These are phyloP conservation scores for Aspidiotus destructor DNA, from an alignment of 2,888 invertebrate genomes.

Conservation along the genomic window DNA sequence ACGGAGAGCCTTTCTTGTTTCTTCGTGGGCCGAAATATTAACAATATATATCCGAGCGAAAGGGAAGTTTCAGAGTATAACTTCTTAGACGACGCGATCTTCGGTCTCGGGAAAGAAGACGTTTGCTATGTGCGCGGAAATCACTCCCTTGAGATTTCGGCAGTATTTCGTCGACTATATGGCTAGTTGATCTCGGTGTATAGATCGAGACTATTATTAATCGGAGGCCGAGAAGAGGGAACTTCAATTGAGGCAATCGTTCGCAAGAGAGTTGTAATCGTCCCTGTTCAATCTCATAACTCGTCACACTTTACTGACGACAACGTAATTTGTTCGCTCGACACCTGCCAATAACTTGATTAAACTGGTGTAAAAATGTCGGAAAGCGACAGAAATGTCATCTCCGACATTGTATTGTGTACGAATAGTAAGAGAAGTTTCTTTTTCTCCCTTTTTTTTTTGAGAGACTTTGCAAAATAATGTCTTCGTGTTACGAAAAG, in stretches of 20 bases:
- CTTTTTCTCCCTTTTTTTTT: no score
- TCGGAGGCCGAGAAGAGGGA: conserved; percentile 14
- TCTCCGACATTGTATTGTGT: no score
- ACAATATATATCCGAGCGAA: conserved; percentile 20
- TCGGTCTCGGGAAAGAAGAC: no score
- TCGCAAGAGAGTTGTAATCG: conserved; percentile 25
- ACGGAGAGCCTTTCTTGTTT: no score
- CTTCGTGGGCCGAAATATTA: neutral
- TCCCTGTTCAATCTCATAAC: conserved; percentile 26
- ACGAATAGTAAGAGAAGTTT: no score
- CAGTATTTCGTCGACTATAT: conserved; percentile 5
- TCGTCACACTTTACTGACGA: conserved; percentile 11
- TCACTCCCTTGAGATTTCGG: no score
- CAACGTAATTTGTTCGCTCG: conserved; percentile 27
- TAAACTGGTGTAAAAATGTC: conserved; percentile 22
- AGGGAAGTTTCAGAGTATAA: conserved; percentile 13
- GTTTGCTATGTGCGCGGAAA: no score
- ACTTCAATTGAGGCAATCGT: conserved; percentile 23
- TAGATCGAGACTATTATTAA: conserved; percentile 27
- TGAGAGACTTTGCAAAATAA: no score
- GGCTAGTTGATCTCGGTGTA: conserved; percentile 16
- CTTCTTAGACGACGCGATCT: neutral
- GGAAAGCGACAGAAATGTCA: no score
- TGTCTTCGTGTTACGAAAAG: no score
- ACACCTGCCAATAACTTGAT: conserved; percentile 28